Evolutionary conservation across 2,797 vertebrate genomes (phyloP), one percentile per base, ranked within the genome.

Genomic region (Hyperoplus immaculatus): DNA sequence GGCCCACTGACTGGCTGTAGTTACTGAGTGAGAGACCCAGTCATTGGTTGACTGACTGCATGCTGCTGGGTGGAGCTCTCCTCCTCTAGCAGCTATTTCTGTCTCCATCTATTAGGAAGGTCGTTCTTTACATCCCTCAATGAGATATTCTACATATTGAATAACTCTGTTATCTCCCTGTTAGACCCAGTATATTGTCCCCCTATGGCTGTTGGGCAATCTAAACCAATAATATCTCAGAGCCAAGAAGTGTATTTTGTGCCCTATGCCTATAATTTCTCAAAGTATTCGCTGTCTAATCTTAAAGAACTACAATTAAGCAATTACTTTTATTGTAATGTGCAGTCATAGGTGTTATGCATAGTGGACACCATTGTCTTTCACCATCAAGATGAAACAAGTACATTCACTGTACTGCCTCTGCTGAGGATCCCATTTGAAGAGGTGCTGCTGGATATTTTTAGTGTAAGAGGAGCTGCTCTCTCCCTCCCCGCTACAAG

Each of bases 401-500:
- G 45, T 58, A 16, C 49, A 15, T 86, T 45, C 71, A 69, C 70
- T 75, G 50, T 57, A 21, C 49, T 56, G 71, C 71, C 69, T 84
- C 78, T 77, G 56, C 68, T 67, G 61, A 68, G 80, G 79, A 83
- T 76, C 81, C 67, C 29, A 61, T 83, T 82, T 83, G 72, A 88
- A 86, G 49, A 51, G 11, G 58, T 70, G 84, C 85, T 84, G 84
- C 88, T 88, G 83, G 91, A 87, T 95, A 95, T 95, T 95, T 95
- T 94, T 96, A 95, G 93, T 79, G 80, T 83, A 88, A 91, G 87
- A 89, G 82, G 89, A 92, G 87, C 91, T 80, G 81, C 83, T 78
- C 79, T 82, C 75, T 88, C 77, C 54, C 87, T 90, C 84, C 81
- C 82, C n/a, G 46, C 74, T 85, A 94, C 89, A 91, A 93, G 91